Evolutionary conservation across 2,797 vertebrate species (phyloP), one percentile per base, ranked within the genome.

Genomic region (Hippoglossus hippoglossus): DNA sequence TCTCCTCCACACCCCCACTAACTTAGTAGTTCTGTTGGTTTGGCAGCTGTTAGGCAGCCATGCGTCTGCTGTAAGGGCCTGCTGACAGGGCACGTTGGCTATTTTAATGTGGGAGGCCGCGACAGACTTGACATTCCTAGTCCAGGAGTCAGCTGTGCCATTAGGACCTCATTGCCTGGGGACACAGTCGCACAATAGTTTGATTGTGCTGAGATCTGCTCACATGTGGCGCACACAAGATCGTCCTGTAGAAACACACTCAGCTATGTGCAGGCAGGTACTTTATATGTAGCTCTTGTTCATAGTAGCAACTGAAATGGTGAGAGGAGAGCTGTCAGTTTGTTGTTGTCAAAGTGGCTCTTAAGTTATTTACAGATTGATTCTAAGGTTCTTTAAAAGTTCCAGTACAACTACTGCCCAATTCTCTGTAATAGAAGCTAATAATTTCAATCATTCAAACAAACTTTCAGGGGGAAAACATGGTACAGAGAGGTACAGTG

Each of bases 21-120:
- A 6, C 64, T 21, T n/a, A 39, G 36, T 1, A 24, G 70, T 15
- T 67, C 63, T 63, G 76, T 26, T 26, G 56, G 65, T 79, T 22
- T 71, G 71, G 94, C 94, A 96, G 94, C 95, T 94, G 91, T 93
- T 84, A 54, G 86, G 86, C 70, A 26, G 70, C 76, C 75, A 36
- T 82, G 78, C n/a, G 66, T 56, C 18, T 22, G 46, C 79, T 12
- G 71, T 28, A 64, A 54, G 75, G 78, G 82, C 81, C 91, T 89
- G 89, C 92, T 94, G 92, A 94, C 91, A 34, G 83, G 84, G 83
- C 92, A 89, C 60, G 90, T 86, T 68, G 90, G 91, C 90, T 92
- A 93, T 94, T 93, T 94, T 92, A 94, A 93, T 85, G 87, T 81
- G 74, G 77, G 84, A 86, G 87, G 85, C 86, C 70, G 82, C 82